A percentile compares a stretch with the other conserved stretches of the same genome.
Evolutionary conservation across 92 coral and sea anemone species (phyloP).

Genomic region (Virgularia gustaviana): DNA sequence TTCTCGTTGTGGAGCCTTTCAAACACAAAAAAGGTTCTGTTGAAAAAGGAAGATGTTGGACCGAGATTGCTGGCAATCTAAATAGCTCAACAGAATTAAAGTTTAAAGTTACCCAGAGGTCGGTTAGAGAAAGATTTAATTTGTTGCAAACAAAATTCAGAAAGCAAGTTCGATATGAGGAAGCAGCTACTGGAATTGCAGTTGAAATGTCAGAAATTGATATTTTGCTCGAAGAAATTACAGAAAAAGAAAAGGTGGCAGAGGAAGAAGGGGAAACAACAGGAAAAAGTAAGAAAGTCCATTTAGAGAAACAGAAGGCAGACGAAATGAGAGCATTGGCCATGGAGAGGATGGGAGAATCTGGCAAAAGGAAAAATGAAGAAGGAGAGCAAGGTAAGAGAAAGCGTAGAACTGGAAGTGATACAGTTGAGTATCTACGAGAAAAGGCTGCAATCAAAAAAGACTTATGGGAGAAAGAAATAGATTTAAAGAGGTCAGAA

Average conservation of each 20-base stretch:
- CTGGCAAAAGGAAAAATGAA: conserved; percentile 30
- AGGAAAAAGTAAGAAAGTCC: conserved; percentile 18
- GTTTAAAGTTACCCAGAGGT: conserved; percentile 44
- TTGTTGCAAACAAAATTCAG: conserved; percentile 34
- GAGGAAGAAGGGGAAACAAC: conserved; percentile 47
- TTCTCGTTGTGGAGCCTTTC: conserved; percentile 49
- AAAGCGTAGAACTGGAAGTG: conserved; percentile 47
- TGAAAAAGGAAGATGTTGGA: conserved; percentile 48
- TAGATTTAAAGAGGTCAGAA: conserved; percentile 49
- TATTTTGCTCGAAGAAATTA: conserved; percentile 25
- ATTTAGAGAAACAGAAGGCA: conserved; percentile 44
- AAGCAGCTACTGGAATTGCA: conserved; percentile 44
- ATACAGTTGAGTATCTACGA: conserved; percentile 45
- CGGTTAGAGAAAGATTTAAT: conserved; percentile 54
- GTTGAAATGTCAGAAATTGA: conserved; percentile 49
- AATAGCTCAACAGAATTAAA: conserved; percentile 33
- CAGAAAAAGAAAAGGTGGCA: conserved; percentile 41
- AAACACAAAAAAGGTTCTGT: conserved; percentile 43
- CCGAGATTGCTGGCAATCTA: conserved; percentile 35
- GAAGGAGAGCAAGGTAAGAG: conserved; percentile 27
- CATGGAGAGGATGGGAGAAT: conserved; percentile 52
- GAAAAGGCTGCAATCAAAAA: conserved; percentile 50
- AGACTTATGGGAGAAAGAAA: conserved; percentile 48
- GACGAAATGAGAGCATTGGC: conserved; percentile 33
- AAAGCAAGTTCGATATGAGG: conserved; percentile 43